Evolutionary conservation across 2,113 vertebrate genomes (phyloP), one percentile per base, ranked within the genome.

Genomic region (Lutjanus erythropterus): DNA sequence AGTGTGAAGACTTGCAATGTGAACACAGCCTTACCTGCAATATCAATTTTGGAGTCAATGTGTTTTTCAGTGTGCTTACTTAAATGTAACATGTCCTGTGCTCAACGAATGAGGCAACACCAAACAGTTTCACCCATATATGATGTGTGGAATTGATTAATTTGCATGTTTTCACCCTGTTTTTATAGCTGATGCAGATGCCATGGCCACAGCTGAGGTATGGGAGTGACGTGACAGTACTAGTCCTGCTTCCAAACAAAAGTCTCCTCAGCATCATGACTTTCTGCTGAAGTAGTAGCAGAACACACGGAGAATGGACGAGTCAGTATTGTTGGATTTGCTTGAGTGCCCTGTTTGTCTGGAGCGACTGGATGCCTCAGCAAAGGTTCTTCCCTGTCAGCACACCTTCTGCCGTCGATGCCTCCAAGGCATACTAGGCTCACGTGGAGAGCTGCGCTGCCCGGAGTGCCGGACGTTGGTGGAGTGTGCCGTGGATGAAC

Each of bases 391-490:
- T 80, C 97, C 98, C 55, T 99, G 98, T 93, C 98, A 99, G 67
- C 98, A 99, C 90, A 99, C 98, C 0, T 99, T 99, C 85, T 99
- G 98, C 88, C 97, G 98, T 18, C 95, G 98, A 9, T 99, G 98
- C 88, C 94, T 99, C 88, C 96, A 97, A 83, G 96, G 98, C 69
- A 99, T 99, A 12, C 94, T 99, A 19, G 97, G 96, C 59, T 99
- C 98, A 8, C 96, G 98, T 0, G 97, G 96, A 0, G 98, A 99
- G 91, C 95, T 99, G 78, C 95, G 98, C 27, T 99, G 98, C 88
- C 98, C 98, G 0, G 98, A 99, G 92, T 99, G 98, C 92, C 95
- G 98, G 87, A 99, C 97, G 33, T 92, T 99, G 18, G 98, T 99
- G 76, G 97, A 97, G 87, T 97, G 96, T 0, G 90, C 94, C 0